Percentiles rank a stretch among this genome's conserved stretches.
These are phyloP conservation scores for Lanius ludovicianus DNA, from an alignment of 2,113 vertebrate genomes.

Conservation along the genomic window DNA sequence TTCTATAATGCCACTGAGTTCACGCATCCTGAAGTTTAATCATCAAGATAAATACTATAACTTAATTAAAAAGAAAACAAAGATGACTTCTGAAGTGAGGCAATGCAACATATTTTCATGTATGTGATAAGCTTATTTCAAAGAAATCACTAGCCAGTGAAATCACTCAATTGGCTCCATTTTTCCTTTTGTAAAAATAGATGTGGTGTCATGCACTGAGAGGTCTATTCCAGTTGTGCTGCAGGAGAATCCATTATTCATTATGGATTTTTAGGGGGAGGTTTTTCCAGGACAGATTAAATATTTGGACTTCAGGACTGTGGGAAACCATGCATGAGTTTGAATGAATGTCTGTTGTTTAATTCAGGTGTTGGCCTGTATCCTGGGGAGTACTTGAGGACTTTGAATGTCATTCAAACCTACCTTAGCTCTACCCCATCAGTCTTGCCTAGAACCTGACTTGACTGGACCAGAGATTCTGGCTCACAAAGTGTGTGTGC, in stretches of 20 bases:
- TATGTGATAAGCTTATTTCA: constrained; percentile 6
- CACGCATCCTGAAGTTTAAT: not conserved
- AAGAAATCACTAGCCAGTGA: constrained; percentile 33
- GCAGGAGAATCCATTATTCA: constrained; percentile 2
- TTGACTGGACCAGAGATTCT: not conserved
- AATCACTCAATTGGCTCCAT: not conserved
- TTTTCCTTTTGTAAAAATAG: constrained; percentile 23
- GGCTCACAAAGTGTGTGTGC: not conserved
- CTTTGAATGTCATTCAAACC: not conserved
- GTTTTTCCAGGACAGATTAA: not conserved
- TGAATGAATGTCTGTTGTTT: not conserved
- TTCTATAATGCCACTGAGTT: not conserved
- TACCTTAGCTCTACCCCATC: not conserved
- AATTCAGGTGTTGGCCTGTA: not conserved
- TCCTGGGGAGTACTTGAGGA: not conserved
- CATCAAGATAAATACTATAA: not conserved
- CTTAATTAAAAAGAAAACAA: not conserved
- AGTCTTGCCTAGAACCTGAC: not conserved
- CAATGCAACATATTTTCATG: not conserved
- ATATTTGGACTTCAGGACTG: not conserved
- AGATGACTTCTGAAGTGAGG: not conserved
- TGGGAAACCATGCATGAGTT: not conserved
- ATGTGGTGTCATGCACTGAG: not conserved
- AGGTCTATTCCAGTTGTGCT: not conserved
- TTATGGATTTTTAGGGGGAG: not conserved